Conservation (phyloP, 2,797 vertebrate genomes). For the Alcedo quadribrachys region DNA sequence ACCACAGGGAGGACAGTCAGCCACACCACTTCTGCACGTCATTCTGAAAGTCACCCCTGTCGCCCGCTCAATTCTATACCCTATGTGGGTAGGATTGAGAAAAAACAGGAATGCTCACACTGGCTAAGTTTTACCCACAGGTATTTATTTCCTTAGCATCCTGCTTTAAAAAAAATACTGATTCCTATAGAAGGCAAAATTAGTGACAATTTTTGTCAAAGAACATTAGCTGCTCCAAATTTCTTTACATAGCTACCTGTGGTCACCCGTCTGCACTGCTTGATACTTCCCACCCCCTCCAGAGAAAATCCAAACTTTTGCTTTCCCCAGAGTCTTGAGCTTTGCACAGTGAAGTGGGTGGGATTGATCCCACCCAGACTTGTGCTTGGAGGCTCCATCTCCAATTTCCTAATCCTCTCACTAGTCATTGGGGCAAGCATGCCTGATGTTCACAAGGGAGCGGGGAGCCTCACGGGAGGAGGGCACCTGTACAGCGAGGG, state of each 20-base stretch:
- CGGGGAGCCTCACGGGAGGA: not conserved
- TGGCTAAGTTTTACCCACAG: not conserved
- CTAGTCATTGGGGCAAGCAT: not conserved
- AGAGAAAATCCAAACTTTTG: not conserved
- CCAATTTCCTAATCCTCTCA: not conserved
- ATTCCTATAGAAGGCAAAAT: not conserved
- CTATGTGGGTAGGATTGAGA: accelerated
- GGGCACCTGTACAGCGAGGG: accelerated
- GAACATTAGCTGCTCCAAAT: not conserved
- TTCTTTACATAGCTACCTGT: accelerated
- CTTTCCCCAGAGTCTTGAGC: not conserved
- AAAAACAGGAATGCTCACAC: not conserved
- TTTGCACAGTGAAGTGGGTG: accelerated
- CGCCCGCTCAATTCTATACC: accelerated
- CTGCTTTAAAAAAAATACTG: not conserved
- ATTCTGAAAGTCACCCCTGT: not conserved
- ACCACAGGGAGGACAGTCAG: not conserved
- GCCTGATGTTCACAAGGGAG: accelerated
- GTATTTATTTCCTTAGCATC: not conserved
- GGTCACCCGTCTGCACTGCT: accelerated
- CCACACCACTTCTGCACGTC: not conserved
- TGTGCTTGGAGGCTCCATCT: accelerated
- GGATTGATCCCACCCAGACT: not conserved
- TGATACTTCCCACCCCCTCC: not conserved
- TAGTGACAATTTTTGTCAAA: not conserved